Evolutionary conservation across 2,888 invertebrate genomes (phyloP), one percentile per base, ranked within the genome.

Genomic region (Odontomyia ornata): DNA sequence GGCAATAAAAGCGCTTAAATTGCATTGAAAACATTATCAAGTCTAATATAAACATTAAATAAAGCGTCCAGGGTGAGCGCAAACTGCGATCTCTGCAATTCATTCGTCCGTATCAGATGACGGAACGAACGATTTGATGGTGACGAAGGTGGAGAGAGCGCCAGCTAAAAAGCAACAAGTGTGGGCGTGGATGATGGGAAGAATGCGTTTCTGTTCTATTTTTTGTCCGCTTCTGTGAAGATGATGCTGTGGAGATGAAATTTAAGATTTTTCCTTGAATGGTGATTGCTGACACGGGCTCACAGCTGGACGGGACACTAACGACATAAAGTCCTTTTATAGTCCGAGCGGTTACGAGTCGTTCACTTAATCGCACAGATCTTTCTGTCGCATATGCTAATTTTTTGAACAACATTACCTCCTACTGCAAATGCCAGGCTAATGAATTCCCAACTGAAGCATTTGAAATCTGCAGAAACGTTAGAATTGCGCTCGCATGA

Each of bases 11-110:
- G 7, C 71, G 71, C n/a, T 71, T 52, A 71, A 52, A 71, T 52
- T 72, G 72, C 72, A 52, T 56, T 56, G 28, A 72, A 72, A 72
- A 69, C 47, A 47, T 69, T 47, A 69, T 47, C 72, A 56, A 56
- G 52, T 52, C 72, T n/a, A 72, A 72, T 52, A 52, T 56, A 56
- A 56, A 56, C 72, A 56, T 28, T 18, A 56, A 69, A 72, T 72
- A 28, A 52, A 71, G 46, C 46, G 52, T 72, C 72, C 18, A 56
- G 28, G n/a, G 27, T 43, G 69, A 18, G 56, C 72, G 72, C 28
- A 28, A 52, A 56, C 56, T 7, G 27, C 27, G 11, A 46, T 69
- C 56, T 27, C 72, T n/a, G 52, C 27, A 72, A 72, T 69, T 69
- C 43, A 47, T 69, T 69, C n/a, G 18, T n/a, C 47, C 46, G 25